Base-by-base conservation (phyloP, 1,140 invertebrate genomes). In the Drosophila suzukii region DNA sequence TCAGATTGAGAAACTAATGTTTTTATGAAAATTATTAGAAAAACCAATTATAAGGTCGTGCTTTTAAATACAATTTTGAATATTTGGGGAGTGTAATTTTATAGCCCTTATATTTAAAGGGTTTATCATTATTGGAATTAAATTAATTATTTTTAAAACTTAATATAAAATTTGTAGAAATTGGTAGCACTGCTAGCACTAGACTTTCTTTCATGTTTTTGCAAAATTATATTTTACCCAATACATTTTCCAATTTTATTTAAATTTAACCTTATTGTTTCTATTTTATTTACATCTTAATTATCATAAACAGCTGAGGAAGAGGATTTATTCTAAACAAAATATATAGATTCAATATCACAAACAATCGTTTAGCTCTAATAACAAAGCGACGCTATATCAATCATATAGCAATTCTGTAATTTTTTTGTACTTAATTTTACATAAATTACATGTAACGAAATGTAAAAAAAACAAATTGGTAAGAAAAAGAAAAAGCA, bases 371-470 rank as follows among this genome's bases (percentile, higher is more conserved):
- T 86, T 63, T 86, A 86, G 83, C 83, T 86, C 55, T 88, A 86
- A 86, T 86, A 88, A 88, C 83, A 88, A 79, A 70, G 71, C 83
- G 83, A 86, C 68, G 81, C 81, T 84, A 81, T 84, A 80, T 75
- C 36, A 63, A 57, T 67, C 67, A 81, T 74, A 84, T 84, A 77
- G 81, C 77, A 85, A 59, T 77, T 86, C 75, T 86, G 83, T 88
- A 88, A 86, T 86, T 83, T 83, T 82, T 79, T 83, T 86, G 83
- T 86, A 86, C 67, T 89, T 74, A 84, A 89, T 89, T 88, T 80
- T 84, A 88, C 83, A 89, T 89, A 89, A 89, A 88, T 88, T 89
- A 88, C 83, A 89, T 80, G 73, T 89, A 88, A 89, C 83, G 84
- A 88, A 86, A 57, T 61, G 76, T 81, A 75, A 76, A 81, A 81